Evolutionary conservation across 2,113 vertebrate genomes (phyloP), one percentile per base, ranked within the genome.

Genomic region (Capra hircus): DNA sequence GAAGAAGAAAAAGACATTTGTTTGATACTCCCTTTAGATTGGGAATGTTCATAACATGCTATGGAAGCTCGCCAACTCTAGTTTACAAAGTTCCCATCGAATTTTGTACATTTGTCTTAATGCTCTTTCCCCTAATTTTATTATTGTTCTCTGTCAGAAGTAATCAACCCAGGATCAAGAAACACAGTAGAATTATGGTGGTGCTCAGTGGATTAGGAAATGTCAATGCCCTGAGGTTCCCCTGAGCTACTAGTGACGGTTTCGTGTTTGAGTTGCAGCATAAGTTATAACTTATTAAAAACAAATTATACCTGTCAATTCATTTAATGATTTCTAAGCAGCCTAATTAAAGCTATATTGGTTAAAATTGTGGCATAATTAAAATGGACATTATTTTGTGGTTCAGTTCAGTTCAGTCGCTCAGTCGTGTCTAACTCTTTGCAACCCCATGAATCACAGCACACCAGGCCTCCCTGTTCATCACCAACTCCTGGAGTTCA

Each of bases 161-260:
- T 80, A 96, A 96, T 98, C 96, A 93, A 48, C 74, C 45, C 30
- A 97, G 92, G 57, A 97, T 97, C 19, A 52, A 96, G 93, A 86
- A 97, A 90, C 84, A 90, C 13, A 91, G 86, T 93, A 97, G 98
- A 98, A 97, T 97, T 82, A 67, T 95, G 89, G 60, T 62, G 83
- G 10, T 98, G 95, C 94, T 98, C 98, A 98, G 93, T 88, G n/a
- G 93, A 97, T 98, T 97, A 97, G 95, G 96, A 98, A 98, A 97
- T 91, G 84, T 53, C 74, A 94, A 93, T 98, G 89, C 86, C 83
- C 94, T 48, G 60, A 92, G 11, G 52, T 96, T 96, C 89, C 71
- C 81, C 33, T 89, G 90, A 53, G 55, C 85, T 84, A 25, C 96
- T n/a, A 94, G 59, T 92, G 67, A 21, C 95, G 64, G 23, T 93